Evolutionary conservation across 2,888 invertebrate genomes (phyloP), one percentile per base, ranked within the genome.

Genomic region (Lottia gigantea): DNA sequence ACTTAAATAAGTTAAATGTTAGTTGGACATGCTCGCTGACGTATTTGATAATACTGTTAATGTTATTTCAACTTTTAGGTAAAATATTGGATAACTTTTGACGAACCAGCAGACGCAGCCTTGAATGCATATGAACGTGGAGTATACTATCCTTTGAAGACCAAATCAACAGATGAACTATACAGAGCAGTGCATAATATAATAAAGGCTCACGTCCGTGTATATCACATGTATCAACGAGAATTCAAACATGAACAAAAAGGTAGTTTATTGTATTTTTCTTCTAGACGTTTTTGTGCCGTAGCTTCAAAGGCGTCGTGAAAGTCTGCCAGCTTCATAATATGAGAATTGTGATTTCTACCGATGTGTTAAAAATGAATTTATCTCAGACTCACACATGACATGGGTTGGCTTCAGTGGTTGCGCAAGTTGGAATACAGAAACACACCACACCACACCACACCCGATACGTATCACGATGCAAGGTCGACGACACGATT

Each of bases 41-140:
- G 7, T 67, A 31, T 67, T n/a, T 49, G 31, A 31, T 26, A 19
- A 19, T n/a, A n/a, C n/a, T n/a, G n/a, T n/a, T n/a, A n/a, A n/a
- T n/a, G n/a, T n/a, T n/a, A n/a, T n/a, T n/a, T n/a, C n/a, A 40
- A 6, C 25, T 31, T 62, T 11, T 62, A 81, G 81, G 80, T 85
- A 16, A 79, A 92, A 82, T 90, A 89, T 61, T 94, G 94, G 94
- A 91, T 93, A 15, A 94, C 94, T 0, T 91, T 94, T 77, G 94
- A 94, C 83, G 94, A 94, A 82, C 94, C 94, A 7, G 91, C 72
- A 40, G 72, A 64, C n/a, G 40, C 77, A 12, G 68, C 73, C 7
- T 49, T 49, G 25, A 25, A 71, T 11, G 75, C 77, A 0, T 78
- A 78, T 70, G 73, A 74, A 47, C 23, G 26, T 40, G 79, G 76